Conservation (phyloP, 2,797 vertebrate genomes). For the Graptemys geographica region DNA sequence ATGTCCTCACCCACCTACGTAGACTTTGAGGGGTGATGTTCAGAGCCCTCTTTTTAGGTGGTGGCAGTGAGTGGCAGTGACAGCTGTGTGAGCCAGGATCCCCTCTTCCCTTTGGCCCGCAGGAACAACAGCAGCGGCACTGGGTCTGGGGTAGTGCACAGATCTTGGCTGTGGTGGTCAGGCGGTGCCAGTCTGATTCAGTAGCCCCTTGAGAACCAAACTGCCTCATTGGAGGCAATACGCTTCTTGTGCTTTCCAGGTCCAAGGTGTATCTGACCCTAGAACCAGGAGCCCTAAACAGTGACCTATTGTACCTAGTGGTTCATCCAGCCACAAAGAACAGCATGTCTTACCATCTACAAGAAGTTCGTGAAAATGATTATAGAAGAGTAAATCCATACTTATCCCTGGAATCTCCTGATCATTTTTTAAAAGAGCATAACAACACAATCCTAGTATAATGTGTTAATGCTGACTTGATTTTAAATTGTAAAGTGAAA, state of each 20-base stretch:
- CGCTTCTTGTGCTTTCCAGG: not conserved
- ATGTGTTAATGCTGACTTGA: not conserved
- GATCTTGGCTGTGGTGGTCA: no score
- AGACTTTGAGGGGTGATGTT: not conserved
- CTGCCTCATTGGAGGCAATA: not conserved
- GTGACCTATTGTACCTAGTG: not conserved
- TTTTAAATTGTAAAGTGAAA: not conserved
- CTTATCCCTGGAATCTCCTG: not conserved
- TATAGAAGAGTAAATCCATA: not conserved
- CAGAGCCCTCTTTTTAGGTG: not conserved
- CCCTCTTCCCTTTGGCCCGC: not conserved
- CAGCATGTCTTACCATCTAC: not conserved
- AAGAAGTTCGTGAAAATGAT: not conserved
- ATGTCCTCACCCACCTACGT: not conserved
- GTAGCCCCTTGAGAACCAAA: conserved; percentile 9
- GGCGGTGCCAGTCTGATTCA: not conserved
- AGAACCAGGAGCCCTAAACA: not conserved
- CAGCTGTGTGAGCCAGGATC: not conserved
- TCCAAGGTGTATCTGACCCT: not conserved
- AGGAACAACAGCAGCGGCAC: not conserved
- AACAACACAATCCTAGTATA: not conserved
- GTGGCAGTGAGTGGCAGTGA: not conserved
- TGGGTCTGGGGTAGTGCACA: no score
- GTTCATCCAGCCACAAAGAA: conserved; percentile 23
- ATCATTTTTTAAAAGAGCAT: not conserved